Percentiles rank a stretch among this genome's conserved stretches.
These are phyloP conservation scores for Lagocephalus sceleratus DNA, from an alignment of 2,797 vertebrate species.

Conservation along the genomic window DNA sequence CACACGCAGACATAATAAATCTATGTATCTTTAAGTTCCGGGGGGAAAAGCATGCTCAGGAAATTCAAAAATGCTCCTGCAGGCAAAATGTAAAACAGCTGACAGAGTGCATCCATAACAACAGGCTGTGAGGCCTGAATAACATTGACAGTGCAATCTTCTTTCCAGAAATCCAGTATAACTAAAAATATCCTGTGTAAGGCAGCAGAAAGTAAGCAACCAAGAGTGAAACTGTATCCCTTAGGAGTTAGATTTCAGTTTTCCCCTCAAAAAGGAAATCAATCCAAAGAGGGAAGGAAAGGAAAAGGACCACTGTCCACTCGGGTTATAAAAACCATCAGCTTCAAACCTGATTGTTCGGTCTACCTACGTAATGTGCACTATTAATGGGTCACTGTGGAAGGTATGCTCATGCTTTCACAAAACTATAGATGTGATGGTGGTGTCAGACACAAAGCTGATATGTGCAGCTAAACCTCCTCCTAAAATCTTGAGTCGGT, in stretches of 20 bases:
- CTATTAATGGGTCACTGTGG: no score
- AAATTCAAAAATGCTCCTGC: neutral
- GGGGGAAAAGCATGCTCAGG: no score
- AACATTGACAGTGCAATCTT: slow-evolving; percentile 54
- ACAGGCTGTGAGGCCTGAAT: neutral
- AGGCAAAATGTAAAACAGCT: slow-evolving; percentile 20
- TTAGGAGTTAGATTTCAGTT: slow-evolving; percentile 47
- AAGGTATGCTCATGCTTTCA: no score
- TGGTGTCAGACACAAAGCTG: no score
- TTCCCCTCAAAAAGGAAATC: slow-evolving; percentile 62
- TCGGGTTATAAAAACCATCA: no score
- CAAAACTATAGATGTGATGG: no score
- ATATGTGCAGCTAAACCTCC: no score
- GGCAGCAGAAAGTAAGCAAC: slow-evolving; percentile 35
- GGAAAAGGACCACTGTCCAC: slow-evolving; percentile 23
- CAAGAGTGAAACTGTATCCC: slow-evolving; percentile 64
- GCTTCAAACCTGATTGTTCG: neutral
- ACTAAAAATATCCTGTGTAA: slow-evolving; percentile 69
- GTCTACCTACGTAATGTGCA: no score
- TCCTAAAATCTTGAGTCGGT: no score
- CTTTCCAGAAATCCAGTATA: slow-evolving; percentile 63
- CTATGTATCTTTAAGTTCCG: neutral
- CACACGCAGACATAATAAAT: slow-evolving; percentile 8
- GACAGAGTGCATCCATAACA: slow-evolving; percentile 5
- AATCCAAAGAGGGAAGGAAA: slow-evolving; percentile 58